Evolutionary conservation across 2,113 vertebrate species (phyloP).

Genomic region (Nothocercus julius): DNA sequence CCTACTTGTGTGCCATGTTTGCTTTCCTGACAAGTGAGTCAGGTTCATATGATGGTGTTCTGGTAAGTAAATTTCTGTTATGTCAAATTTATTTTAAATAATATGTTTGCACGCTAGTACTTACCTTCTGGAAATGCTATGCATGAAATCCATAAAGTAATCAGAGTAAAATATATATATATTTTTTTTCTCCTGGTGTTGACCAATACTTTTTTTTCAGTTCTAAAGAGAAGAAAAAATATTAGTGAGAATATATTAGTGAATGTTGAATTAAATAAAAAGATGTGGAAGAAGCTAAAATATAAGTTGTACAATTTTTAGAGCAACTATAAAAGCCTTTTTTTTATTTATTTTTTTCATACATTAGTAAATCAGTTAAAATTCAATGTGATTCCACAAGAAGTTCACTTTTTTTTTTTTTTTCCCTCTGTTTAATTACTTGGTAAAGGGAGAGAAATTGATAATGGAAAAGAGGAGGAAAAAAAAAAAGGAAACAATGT

Average conservation of each 20-base stretch:
- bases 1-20: slow-evolving; percentile 97
- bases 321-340: neutral
- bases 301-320: neutral
- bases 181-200: neutral
- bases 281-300: neutral
- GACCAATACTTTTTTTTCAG: neutral
- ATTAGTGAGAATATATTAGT: neutral
- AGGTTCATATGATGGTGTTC: slow-evolving; percentile 91
- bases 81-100: neutral
- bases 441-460: neutral
- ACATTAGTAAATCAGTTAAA: too few species aligned
- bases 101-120: neutral
- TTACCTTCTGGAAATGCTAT: neutral
- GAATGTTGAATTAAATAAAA: neutral
- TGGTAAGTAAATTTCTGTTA: slow-evolving; percentile 81
- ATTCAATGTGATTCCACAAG: neutral
- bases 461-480: neutral
- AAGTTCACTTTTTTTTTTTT: neutral
- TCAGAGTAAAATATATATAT: too few species aligned
- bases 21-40: slow-evolving; percentile 98
- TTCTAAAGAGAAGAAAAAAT: neutral
- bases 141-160: neutral
- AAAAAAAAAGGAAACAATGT: neutral
- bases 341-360: too few species aligned
- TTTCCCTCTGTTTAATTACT: too few species aligned